phyloP scores from a whole-genome alignment of 2,888 invertebrate genomes.

The Conchocele bisecta region DNA sequence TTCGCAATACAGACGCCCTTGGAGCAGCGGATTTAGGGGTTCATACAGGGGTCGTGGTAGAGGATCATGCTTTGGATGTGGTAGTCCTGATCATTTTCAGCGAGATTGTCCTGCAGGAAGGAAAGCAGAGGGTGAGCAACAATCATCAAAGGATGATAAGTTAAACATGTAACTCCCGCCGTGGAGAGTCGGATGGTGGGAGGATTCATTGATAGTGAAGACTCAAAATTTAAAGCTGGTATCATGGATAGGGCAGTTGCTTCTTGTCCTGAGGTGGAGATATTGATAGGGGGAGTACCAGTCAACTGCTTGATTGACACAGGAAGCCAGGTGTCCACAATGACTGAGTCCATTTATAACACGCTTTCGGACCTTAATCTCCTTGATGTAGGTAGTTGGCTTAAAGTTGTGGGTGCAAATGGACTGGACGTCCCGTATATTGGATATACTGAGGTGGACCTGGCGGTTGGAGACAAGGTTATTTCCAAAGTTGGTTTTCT shows the following conservation, averaged over 20 bases:
- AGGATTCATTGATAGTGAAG: background rate
- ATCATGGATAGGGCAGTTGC: background rate
- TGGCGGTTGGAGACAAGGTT: background rate
- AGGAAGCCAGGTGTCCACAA: background rate
- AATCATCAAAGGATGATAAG: no score
- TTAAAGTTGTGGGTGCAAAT: background rate
- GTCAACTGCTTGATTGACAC: background rate
- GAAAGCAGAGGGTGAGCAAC: no score
- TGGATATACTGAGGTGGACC: background rate
- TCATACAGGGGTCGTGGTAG: background rate
- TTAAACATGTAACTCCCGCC: background rate
- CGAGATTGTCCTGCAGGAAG: conserved; percentile 2
- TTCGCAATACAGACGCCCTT: no score
- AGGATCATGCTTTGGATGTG: background rate
- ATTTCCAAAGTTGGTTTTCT: background rate
- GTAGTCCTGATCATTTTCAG: background rate
- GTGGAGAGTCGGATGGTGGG: background rate
- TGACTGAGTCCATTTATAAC: background rate
- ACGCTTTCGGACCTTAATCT: background rate
- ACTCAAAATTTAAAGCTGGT: background rate
- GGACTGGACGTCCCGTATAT: background rate
- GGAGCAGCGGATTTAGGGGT: no score
- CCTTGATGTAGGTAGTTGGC: background rate
- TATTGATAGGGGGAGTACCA: background rate
- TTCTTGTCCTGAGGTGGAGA: background rate